Conservation (phyloP, 30 jellyfish, hydroid and myxozoan genomes). For the Morbakka virulenta region DNA sequence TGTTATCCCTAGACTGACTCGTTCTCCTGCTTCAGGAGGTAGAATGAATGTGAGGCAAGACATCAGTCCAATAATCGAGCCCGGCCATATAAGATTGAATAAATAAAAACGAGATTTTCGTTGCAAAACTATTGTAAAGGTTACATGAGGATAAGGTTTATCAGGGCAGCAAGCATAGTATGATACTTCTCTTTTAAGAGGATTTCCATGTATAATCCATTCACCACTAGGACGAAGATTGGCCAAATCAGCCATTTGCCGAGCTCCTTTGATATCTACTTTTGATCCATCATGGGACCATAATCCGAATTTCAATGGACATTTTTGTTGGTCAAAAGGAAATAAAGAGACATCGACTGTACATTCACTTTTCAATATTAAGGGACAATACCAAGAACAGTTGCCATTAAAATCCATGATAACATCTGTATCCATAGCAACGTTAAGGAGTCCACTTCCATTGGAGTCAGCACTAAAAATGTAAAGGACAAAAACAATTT, state of each 20-base stretch:
- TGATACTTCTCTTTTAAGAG: neutral
- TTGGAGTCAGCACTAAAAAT: constrained; percentile 7
- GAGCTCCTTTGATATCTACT: neutral
- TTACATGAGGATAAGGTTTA: neutral
- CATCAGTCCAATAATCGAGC: neutral
- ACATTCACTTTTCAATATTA: constrained; percentile 2
- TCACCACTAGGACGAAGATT: neutral
- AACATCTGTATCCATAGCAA: constrained; percentile 7
- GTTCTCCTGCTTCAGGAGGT: neutral
- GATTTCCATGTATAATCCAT: neutral
- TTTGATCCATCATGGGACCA: constrained; percentile 9
- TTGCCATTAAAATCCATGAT: neutral
- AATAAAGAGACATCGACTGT: constrained; percentile 1
- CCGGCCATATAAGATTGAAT: neutral
- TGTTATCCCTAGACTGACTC: neutral
- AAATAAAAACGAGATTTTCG: neutral
- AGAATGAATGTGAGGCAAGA: neutral
- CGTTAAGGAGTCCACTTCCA: constrained; percentile 1
- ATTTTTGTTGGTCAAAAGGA: constrained; percentile 8
- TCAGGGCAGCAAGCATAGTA: constrained; percentile 2
- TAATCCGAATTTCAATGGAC: constrained; percentile 10
- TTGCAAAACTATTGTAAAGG: neutral
- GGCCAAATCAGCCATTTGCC: neutral
- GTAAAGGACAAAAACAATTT: too few species aligned
- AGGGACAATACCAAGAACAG: constrained; percentile 8